Conservation (phyloP, 2,797 vertebrate species). For the Rhabdophis nuchalis region DNA sequence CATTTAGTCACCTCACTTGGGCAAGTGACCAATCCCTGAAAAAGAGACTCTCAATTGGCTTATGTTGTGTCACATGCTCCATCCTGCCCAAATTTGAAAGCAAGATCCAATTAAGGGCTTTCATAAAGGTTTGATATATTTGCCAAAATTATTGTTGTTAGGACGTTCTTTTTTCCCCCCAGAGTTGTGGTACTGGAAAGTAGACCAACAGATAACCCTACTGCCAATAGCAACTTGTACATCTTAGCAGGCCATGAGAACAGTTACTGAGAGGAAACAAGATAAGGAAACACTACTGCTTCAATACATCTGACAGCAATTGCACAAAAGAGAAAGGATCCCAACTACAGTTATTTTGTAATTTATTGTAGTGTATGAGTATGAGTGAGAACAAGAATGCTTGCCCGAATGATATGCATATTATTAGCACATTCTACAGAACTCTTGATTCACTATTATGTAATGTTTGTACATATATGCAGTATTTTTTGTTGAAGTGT, state of each 20-base stretch:
- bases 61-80: not conserved
- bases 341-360: slow-evolving; percentile 67
- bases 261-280: slow-evolving; percentile 84
- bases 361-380: slow-evolving; percentile 86
- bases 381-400: slow-evolving; percentile 52
- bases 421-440: slow-evolving; percentile 76
- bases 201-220: slow-evolving; percentile 93
- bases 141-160: slow-evolving; percentile 8
- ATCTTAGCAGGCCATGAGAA: slow-evolving; percentile 98
- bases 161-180: slow-evolving; percentile 42
- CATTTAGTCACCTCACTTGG: not conserved
- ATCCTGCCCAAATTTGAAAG: not conserved
- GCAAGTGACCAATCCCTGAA: not conserved
- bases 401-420: slow-evolving; percentile 74
- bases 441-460: slow-evolving; percentile 88
- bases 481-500: slow-evolving; percentile 80
- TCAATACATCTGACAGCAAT: slow-evolving; percentile 68
- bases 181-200: slow-evolving; percentile 98
- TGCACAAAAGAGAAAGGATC: slow-evolving; percentile 63
- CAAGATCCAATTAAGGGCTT: not conserved
- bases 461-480: slow-evolving; percentile 94
- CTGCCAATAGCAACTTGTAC: slow-evolving; percentile 96
- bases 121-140: not conserved
- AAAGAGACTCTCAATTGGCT: not conserved
- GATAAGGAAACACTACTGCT: slow-evolving; percentile 61